phyloP scores from a whole-genome alignment of 2,797 vertebrate species.

The Huso huso region DNA sequence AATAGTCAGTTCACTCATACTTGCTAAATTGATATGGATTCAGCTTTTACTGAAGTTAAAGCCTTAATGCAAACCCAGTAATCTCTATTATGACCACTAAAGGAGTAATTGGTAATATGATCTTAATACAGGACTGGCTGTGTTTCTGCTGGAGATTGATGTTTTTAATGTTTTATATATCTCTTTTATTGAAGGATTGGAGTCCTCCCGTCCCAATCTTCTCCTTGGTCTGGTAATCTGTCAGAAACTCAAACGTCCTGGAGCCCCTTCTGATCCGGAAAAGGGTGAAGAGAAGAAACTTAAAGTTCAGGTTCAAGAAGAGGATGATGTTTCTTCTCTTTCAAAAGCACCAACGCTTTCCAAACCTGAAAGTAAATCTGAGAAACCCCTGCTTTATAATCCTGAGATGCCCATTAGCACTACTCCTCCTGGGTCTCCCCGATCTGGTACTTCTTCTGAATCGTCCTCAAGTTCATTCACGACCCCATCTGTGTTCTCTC shows the following conservation, averaged over 20 bases:
- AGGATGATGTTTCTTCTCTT: slow-evolving; percentile 45
- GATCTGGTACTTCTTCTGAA: slow-evolving; percentile 55
- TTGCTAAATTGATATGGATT: too few species aligned
- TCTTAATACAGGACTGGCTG: slow-evolving; percentile 4
- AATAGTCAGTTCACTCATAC: too few species aligned
- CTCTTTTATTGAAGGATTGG: slow-evolving; percentile 66
- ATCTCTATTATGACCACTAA: too few species aligned
- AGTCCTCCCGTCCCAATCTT: slow-evolving; percentile 83
- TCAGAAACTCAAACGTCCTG: slow-evolving; percentile 77
- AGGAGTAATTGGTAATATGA: too few species aligned
- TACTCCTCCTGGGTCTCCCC: slow-evolving; percentile 66
- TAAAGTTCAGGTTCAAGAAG: slow-evolving; percentile 62
- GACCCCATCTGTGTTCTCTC: slow-evolving; percentile 46
- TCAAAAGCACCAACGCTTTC: slow-evolving; percentile 44
- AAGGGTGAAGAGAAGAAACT: slow-evolving; percentile 72
- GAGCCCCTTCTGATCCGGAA: slow-evolving; percentile 49
- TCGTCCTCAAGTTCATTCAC: slow-evolving; percentile 52
- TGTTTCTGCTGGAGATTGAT: not conserved
- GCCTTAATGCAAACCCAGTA: too few species aligned
- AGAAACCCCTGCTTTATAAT: slow-evolving; percentile 59
- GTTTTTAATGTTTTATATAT: slow-evolving; percentile 32
- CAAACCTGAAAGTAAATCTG: slow-evolving; percentile 60
- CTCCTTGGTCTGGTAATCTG: slow-evolving; percentile 86
- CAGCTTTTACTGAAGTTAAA: too few species aligned
- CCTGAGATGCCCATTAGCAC: slow-evolving; percentile 51